Conservation (phyloP, 2,888 invertebrate genomes). For the Sipha maydis region DNA sequence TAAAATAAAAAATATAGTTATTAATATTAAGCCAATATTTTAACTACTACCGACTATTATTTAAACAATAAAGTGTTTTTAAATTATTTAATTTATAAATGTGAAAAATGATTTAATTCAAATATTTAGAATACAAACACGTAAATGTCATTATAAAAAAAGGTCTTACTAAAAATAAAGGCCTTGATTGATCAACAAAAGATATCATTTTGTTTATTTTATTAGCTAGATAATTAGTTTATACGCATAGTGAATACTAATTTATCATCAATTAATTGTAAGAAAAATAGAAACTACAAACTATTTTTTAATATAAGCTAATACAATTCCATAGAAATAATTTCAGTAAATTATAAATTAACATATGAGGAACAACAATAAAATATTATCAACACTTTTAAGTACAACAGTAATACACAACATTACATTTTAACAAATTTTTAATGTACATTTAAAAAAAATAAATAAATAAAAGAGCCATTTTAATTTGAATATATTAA, state of each 20-base stretch:
- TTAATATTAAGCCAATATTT: slow-evolving; percentile 11
- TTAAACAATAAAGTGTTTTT: background rate
- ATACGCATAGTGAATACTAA: background rate
- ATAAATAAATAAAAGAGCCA: background rate
- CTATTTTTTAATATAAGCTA: background rate
- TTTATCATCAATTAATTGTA: background rate
- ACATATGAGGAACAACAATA: slow-evolving; percentile 38
- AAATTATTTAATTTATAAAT: background rate
- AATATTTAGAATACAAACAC: background rate
- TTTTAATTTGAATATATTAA: background rate
- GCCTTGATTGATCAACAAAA: background rate
- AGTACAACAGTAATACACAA: slow-evolving; percentile 8
- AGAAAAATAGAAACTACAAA: background rate
- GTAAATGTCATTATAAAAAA: slow-evolving; percentile 18
- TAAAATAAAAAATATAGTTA: background rate
- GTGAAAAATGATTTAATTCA: background rate
- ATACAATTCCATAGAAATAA: background rate
- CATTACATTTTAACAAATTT: background rate
- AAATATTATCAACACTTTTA: background rate
- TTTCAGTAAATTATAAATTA: background rate
- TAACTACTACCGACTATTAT: background rate
- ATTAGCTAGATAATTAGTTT: background rate
- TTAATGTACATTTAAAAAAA: background rate
- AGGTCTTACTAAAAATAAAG: slow-evolving; percentile 1
- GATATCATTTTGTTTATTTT: background rate